These are phyloP conservation scores for Ochotona curzoniae DNA, from an alignment of 2,113 vertebrate species.

Conservation along the genomic window DNA sequence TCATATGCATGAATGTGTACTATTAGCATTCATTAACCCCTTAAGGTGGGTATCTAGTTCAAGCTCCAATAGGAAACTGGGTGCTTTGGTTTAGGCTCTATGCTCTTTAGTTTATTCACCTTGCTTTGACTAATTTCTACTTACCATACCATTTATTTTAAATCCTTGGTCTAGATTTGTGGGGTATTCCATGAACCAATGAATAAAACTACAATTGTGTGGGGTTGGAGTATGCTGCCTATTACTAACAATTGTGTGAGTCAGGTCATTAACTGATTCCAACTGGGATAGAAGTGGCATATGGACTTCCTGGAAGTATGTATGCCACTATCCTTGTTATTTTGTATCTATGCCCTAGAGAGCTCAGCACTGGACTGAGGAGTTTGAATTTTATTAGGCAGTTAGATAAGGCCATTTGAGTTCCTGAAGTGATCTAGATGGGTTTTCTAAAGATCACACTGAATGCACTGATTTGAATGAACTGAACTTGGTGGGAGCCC, in stretches of 20 bases:
- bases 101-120: neutral
- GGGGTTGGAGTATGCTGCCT: neutral
- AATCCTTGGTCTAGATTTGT: constrained; percentile 2
- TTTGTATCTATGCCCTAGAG: neutral
- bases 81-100: neutral
- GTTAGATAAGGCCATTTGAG: neutral
- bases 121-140: neutral
- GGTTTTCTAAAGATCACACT: neutral
- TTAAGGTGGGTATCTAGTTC: neutral
- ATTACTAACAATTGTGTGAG: neutral
- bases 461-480: neutral
- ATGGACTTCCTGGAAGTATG: neutral
- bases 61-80: neutral
- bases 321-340: neutral
- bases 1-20: neutral
- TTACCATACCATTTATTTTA: neutral
- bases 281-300: neutral
- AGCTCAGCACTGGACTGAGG: neutral
- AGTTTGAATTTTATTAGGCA: neutral
- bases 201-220: neutral
- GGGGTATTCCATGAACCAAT: neutral
- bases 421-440: neutral
- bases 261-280: neutral
- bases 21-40: neutral
- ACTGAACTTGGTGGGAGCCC: neutral